These are phyloP conservation scores for Penaeus vannamei DNA, from an alignment of 1,140 invertebrate species.

Conservation along the genomic window DNA sequence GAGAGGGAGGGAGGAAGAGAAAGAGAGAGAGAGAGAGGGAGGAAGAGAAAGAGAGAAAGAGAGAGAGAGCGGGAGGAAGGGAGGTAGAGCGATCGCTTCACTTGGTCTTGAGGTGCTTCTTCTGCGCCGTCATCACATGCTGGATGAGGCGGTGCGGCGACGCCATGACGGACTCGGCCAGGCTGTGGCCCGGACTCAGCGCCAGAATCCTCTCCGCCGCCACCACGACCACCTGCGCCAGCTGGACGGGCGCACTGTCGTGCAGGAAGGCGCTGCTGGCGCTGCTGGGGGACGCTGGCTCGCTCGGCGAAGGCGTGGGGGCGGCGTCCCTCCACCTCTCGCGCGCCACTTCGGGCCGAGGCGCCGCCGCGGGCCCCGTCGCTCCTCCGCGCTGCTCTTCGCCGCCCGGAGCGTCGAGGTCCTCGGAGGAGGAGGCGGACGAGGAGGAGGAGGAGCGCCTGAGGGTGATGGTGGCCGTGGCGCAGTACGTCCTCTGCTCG, in stretches of 20 bases:
- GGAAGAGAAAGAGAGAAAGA: not conserved
- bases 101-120: conserved; percentile 58
- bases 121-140: conserved; percentile 61
- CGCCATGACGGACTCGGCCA: conserved; percentile 52
- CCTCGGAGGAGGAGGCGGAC: not conserved
- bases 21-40: conserved; percentile 28
- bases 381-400: not conserved
- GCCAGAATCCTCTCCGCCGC: conserved; percentile 43
- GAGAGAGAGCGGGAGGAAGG: not conserved
- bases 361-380: not conserved
- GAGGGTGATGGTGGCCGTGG: conserved; percentile 33
- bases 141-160: conserved; percentile 58
- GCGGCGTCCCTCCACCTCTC: not conserved
- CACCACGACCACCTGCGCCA: conserved; percentile 55
- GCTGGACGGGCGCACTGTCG: conserved; percentile 54
- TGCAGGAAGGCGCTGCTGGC: conserved; percentile 43
- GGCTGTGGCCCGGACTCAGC: conserved; percentile 7
- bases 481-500: conserved; percentile 4
- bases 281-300: not conserved
- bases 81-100: not conserved
- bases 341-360: not conserved
- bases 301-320: not conserved
- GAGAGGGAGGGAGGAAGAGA: not conserved
- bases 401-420: not conserved
- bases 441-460: not conserved